Conservation (phyloP, 2,113 vertebrate genomes). For the Oxyruncus cristatus region DNA sequence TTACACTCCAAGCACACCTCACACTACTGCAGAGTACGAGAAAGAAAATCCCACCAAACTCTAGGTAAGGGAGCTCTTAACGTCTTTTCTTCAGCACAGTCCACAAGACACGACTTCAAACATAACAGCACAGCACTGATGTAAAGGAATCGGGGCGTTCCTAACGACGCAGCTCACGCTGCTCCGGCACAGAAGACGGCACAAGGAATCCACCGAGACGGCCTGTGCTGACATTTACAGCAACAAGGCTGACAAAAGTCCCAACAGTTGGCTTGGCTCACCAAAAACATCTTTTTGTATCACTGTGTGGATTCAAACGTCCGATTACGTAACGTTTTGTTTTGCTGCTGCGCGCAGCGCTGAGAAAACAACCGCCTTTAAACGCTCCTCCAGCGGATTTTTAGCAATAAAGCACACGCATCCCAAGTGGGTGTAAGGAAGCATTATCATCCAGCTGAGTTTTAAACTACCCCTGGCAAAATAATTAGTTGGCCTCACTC, state of each 20-base stretch:
- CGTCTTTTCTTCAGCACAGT: neutral
- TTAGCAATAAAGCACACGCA: slow-evolving; percentile 1
- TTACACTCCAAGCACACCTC: neutral
- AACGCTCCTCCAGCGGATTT: slow-evolving; percentile 13
- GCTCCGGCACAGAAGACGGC: neutral
- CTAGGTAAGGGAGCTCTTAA: neutral
- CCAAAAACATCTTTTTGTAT: neutral
- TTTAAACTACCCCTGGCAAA: slow-evolving; percentile 30
- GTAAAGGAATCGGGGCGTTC: neutral
- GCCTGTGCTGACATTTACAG: neutral
- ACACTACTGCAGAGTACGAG: neutral
- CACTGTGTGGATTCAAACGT: neutral
- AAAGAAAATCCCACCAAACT: neutral
- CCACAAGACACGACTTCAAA: neutral
- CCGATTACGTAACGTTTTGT: slow-evolving; percentile 22
- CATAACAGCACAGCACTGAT: neutral
- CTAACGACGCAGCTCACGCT: neutral
- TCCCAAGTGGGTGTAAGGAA: neutral
- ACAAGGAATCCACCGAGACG: neutral
- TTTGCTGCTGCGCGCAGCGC: neutral
- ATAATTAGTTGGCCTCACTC: neutral
- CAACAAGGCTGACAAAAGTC: neutral
- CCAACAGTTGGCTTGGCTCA: neutral
- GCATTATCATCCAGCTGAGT: slow-evolving; percentile 28
- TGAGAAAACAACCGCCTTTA: slow-evolving; percentile 24